These are phyloP conservation scores for Acanthosepion pharaonis DNA, from an alignment of 2,888 invertebrate genomes.

Conservation along the genomic window DNA sequence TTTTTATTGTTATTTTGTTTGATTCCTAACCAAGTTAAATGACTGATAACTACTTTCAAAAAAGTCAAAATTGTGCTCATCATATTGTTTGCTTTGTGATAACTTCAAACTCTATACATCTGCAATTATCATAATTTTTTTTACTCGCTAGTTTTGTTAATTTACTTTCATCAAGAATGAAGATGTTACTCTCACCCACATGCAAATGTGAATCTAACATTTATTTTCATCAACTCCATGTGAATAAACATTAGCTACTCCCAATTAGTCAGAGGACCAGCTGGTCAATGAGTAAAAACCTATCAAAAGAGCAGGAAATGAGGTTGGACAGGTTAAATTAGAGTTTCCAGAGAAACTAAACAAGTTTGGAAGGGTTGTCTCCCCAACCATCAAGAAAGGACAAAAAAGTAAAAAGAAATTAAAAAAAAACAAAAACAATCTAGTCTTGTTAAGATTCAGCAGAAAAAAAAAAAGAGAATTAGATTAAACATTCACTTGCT, in stretches of 20 bases:
- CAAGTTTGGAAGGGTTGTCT: background rate
- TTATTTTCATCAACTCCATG: background rate
- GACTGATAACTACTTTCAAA: no score
- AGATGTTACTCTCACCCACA: background rate
- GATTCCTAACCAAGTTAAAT: no score
- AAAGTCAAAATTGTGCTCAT: no score
- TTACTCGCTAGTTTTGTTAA: background rate
- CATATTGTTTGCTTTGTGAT: no score
- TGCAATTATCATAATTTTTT: background rate
- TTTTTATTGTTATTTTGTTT: no score
- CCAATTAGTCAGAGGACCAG: background rate
- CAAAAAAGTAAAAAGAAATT: background rate
- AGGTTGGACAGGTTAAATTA: background rate
- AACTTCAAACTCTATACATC: background rate
- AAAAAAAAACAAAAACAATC: background rate
- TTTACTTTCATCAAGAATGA: background rate
- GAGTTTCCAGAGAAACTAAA: background rate
- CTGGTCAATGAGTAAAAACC: background rate
- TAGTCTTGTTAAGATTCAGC: background rate
- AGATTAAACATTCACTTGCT: no score
- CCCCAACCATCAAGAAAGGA: background rate
- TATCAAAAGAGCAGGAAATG: background rate
- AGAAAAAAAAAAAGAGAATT: background rate
- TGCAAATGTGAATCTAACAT: background rate
- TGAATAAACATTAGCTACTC: background rate